Evolutionary conservation across 2,113 vertebrate species (phyloP), one percentile per base, ranked within the genome.

Genomic region (Struthio camelus): DNA sequence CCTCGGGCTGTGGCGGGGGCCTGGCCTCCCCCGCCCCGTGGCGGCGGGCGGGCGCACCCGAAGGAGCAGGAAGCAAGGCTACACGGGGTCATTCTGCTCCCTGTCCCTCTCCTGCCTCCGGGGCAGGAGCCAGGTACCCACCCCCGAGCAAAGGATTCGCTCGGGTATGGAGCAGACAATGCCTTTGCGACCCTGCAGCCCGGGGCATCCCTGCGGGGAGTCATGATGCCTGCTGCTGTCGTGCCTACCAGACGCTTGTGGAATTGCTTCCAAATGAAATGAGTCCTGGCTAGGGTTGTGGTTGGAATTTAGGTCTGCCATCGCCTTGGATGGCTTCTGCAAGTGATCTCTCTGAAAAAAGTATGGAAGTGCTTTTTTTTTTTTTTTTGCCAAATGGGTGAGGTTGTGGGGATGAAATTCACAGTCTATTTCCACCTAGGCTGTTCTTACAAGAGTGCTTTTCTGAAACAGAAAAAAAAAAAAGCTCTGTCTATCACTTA

Each of bases 21-120:
- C 59, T 48, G 19, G 14, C 3, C 15, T 11, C 17, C 18, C 56
- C 42, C 62, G 46, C 53, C 12, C 6, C 19, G 58, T 64, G 87
- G 53, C 13, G 11, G 28, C 17, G 36, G 15, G 54, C 10, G 11
- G 10, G 48, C 10, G 22, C 36, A 1, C 73, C 30, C 3, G 6
- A 23, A 9, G 0, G 44, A 4, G 53, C 30, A 6, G 59, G 25
- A 36, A 25, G 42, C 67, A 62, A 67, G 44, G 17, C 34, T 7
- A 28, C 30, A 2, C 5, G 70, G 46, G 14, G 2, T 78, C 5
- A 0, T 5, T 9, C 28, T 14, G 42, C 17, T 38, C 27, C 4
- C 19, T 46, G 1, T 71, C 10, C 10, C 3, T 20, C 3, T 14
- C 38, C 7, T 40, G n/a, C 53, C 22, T 11, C 15, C 3, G 36